Evolutionary conservation across 2,113 vertebrate genomes (phyloP).

Genomic region (Apodemus sylvaticus): DNA sequence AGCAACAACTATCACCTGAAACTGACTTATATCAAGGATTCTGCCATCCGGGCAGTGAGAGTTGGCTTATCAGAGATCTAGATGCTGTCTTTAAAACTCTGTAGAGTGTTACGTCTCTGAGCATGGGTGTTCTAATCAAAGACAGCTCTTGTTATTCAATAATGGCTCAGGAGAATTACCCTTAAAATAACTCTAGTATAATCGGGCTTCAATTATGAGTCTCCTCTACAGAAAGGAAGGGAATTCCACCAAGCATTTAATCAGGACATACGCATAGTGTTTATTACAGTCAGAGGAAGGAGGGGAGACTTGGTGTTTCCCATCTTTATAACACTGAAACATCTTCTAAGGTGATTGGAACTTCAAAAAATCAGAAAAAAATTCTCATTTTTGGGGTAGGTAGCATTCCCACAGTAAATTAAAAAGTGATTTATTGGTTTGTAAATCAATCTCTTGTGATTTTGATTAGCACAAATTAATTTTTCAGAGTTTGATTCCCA

Average conservation of each 20-base stretch:
- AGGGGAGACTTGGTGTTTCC: neutral
- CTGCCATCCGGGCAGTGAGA: neutral
- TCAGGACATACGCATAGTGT: neutral
- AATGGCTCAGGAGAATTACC: neutral
- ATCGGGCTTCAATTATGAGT: neutral
- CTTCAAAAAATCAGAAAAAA: neutral
- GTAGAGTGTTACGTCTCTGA: neutral
- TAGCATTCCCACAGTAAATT: conserved; percentile 46
- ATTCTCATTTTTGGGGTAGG: conserved; percentile 15
- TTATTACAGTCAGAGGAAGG: neutral
- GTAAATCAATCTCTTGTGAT: conserved; percentile 60
- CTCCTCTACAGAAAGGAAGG: neutral
- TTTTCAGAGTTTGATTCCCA: conserved; percentile 49
- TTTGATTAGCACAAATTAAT: conserved; percentile 56
- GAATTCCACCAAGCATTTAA: neutral
- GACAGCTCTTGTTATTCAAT: neutral
- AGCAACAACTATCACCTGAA: neutral
- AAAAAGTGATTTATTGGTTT: conserved; percentile 61
- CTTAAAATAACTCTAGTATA: neutral
- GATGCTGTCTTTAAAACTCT: neutral
- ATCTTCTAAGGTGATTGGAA: neutral
- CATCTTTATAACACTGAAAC: neutral
- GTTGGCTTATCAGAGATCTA: neutral
- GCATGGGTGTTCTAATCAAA: neutral
- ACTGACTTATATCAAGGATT: neutral